phyloP scores from a whole-genome alignment of 1,140 invertebrate genomes.

The Drosophila mayri region DNA sequence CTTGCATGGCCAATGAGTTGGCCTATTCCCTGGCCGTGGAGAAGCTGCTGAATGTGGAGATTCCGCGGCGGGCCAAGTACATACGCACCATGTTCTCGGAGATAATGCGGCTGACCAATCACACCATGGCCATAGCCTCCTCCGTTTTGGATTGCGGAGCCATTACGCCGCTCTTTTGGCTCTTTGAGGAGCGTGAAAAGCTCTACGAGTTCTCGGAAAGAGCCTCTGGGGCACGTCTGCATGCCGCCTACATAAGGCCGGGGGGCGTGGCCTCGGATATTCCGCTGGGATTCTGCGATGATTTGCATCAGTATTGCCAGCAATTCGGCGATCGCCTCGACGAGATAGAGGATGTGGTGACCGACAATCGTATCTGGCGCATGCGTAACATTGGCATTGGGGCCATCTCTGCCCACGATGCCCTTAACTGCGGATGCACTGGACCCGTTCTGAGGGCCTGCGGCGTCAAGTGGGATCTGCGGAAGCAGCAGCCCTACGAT shows the following conservation, averaged over 20 bases:
- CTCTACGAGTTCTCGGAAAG: slow-evolving; percentile 95
- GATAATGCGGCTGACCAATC: slow-evolving; percentile 93
- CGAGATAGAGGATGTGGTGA: slow-evolving; percentile 94
- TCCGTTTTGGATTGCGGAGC: slow-evolving; percentile 93
- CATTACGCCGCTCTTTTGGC: slow-evolving; percentile 95
- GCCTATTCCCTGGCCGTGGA: slow-evolving; percentile 91
- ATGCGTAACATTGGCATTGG: slow-evolving; percentile 92
- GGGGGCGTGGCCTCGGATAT: slow-evolving; percentile 92
- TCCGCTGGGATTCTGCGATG: slow-evolving; percentile 93
- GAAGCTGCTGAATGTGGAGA: slow-evolving; percentile 91
- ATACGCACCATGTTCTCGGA: slow-evolving; percentile 91
- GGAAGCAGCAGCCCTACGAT: slow-evolving; percentile 94
- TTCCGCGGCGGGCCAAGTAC: slow-evolving; percentile 91
- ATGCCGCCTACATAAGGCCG: slow-evolving; percentile 93
- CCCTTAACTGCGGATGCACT: slow-evolving; percentile 92
- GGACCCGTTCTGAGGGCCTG: slow-evolving; percentile 93
- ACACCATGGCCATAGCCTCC: slow-evolving; percentile 91
- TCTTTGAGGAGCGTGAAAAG: slow-evolving; percentile 95
- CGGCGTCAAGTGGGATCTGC: slow-evolving; percentile 95
- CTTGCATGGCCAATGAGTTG: slow-evolving; percentile 93
- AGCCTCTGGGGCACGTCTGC: slow-evolving; percentile 93
- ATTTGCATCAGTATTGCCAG: slow-evolving; percentile 91
- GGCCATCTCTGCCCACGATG: slow-evolving; percentile 91
- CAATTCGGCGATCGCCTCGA: slow-evolving; percentile 92
- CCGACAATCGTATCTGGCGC: slow-evolving; percentile 93